phyloP scores from a whole-genome alignment of 2,113 vertebrate species.

The Macaca nemestrina region DNA sequence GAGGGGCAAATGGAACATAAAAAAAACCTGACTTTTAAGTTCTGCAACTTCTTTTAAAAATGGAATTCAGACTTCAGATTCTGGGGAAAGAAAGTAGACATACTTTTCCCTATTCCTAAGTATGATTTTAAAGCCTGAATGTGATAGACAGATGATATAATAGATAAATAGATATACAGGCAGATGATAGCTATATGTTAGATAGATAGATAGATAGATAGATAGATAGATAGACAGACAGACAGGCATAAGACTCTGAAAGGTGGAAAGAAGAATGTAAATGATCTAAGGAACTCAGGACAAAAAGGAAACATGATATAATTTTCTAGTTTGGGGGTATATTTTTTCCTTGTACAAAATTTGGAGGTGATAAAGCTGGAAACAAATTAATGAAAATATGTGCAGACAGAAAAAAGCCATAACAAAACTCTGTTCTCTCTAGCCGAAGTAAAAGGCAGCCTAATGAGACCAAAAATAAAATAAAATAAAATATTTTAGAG shows the following conservation, averaged over 20 bases:
- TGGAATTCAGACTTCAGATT: neutral
- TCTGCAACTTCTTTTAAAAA: neutral
- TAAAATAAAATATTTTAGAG: neutral
- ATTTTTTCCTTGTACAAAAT: neutral
- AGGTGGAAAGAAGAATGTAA: neutral
- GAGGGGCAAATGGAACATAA: neutral
- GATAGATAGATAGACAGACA: neutral
- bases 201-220: neutral
- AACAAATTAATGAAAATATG: neutral
- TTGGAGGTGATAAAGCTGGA: neutral
- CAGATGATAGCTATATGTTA: neutral
- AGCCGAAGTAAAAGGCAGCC: neutral
- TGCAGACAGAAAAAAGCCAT: neutral
- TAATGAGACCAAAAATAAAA: neutral
- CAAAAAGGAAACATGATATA: neutral
- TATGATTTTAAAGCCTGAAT: neutral
- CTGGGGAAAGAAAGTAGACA: neutral
- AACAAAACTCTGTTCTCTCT: neutral
- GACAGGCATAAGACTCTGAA: neutral
- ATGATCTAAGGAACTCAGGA: neutral
- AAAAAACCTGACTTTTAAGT: neutral
- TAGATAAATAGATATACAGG: too few species aligned
- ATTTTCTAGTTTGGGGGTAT: neutral
- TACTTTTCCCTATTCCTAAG: neutral
- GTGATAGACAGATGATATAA: neutral